Conservation (phyloP, 2,797 vertebrate genomes). For the Microcaecilia unicolor region DNA sequence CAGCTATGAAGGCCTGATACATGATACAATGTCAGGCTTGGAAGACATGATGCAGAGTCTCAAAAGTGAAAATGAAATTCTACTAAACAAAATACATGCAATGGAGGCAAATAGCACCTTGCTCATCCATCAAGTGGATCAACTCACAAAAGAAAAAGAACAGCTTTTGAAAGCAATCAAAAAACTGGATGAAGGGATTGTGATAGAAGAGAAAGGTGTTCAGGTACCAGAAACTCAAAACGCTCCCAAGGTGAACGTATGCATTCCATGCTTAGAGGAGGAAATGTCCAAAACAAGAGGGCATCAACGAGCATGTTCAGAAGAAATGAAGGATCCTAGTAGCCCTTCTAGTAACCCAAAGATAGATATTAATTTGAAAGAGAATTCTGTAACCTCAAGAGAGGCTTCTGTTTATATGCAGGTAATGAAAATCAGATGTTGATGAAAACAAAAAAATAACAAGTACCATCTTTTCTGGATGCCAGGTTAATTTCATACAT, state of each 20-base stretch:
- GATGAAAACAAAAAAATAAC: neutral
- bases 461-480: rapidly evolving
- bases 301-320: neutral
- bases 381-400: rapidly evolving
- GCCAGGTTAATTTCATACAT: no score
- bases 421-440: rapidly evolving
- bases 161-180: rapidly evolving
- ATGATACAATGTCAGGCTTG: neutral
- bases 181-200: rapidly evolving
- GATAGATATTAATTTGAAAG: rapidly evolving
- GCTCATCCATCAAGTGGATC: rapidly evolving
- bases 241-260: neutral
- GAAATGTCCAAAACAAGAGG: neutral
- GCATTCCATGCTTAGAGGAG: neutral
- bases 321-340: neutral
- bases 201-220: slow-evolving; percentile 4
- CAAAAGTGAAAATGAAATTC: slow-evolving; percentile 7
- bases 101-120: neutral
- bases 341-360: rapidly evolving
- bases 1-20: slow-evolving; percentile 7
- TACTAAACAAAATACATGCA: neutral
- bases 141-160: rapidly evolving
- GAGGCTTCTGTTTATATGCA: rapidly evolving
- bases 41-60: neutral
- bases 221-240: neutral